Conservation (phyloP, 2,888 invertebrate genomes). For the Keiferia lycopersicella region DNA sequence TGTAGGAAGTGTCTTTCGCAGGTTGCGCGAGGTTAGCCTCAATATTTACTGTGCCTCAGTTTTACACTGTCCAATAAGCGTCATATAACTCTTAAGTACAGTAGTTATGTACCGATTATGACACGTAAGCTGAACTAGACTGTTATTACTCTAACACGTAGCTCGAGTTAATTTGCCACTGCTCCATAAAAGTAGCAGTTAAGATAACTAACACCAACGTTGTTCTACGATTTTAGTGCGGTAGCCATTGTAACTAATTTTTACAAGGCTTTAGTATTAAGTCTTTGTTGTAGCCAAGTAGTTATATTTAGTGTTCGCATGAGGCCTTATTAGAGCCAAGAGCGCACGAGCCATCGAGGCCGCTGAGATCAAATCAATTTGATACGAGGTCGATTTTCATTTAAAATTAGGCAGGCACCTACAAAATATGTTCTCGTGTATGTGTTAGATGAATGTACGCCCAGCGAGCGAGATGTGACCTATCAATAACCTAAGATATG, state of each 20-base stretch:
- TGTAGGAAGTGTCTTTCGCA: no score
- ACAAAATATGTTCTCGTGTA: neutral
- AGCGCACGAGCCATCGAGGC: conserved; percentile 38
- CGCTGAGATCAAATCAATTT: conserved; percentile 23
- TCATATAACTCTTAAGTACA: conserved; percentile 15
- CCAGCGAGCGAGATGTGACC: no score
- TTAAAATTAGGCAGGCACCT: neutral
- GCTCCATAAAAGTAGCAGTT: conserved; percentile 22
- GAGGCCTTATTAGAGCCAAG: conserved; percentile 37
- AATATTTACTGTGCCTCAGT: neutral
- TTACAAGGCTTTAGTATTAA: neutral
- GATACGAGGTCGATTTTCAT: conserved; percentile 29
- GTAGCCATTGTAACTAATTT: conserved; percentile 14
- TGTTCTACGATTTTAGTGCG: conserved; percentile 14
- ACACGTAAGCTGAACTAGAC: conserved; percentile 13
- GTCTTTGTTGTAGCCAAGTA: conserved; percentile 15
- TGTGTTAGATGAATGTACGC: no score
- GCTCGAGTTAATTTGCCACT: conserved; percentile 20
- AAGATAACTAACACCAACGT: conserved; percentile 18
- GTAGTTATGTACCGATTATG: conserved; percentile 21
- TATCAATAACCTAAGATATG: no score
- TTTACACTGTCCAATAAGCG: conserved; percentile 14
- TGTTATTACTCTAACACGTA: conserved; percentile 20
- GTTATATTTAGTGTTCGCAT: conserved; percentile 21
- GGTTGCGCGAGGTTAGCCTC: neutral